Base-by-base conservation (phyloP, 2,113 vertebrate genomes). In the Syngnathus floridae region DNA sequence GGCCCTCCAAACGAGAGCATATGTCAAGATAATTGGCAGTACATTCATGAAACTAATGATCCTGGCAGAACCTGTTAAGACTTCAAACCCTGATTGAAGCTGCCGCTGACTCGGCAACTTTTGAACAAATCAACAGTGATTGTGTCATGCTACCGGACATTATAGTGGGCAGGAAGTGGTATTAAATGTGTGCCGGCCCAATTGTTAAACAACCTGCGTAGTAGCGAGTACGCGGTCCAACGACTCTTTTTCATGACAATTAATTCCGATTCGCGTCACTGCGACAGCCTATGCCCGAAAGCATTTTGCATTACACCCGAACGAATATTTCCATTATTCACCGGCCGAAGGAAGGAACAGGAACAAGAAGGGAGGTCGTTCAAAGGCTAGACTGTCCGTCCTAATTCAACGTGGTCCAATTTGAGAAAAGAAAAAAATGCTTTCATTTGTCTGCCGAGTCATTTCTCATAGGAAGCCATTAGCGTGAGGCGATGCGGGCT, bases 301-400 rank as follows among this genome's bases (percentile, higher is more conserved):
- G 26, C 21, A 26, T 54, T 54, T 54, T 54, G 22, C 51, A 22
- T 54, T 26, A 26, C 22, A 4, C 10, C 13, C 21, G 51, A 54
- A 54, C 51, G 26, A 54, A 54, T 54, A 22, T 54, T 54, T 54
- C 14, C 22, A 54, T 54, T 54, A 54, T 54, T 54, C 51, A 54
- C 21, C 26, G 51, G 51, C 51, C 21, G 26, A 54, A 54, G 51
- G 26, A 54, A 54, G 51, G 51, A 54, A 26, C 21, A 54, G 4
- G 21, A 54, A 54, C 11, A 26, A 54, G 51, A 26, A 54, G 21
- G 51, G 51, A 26, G 51, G 51, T 54, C 11, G 1, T 54, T 54
- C 51, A 54, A 13, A 54, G 51, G 51, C 51, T 13, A 54, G 21
- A 21, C 51, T 0, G 51, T n/a, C 51, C 22, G n/a, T 54, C 21